Evolutionary conservation across 2,797 vertebrate species (phyloP).

Genomic region (Columba guinea): DNA sequence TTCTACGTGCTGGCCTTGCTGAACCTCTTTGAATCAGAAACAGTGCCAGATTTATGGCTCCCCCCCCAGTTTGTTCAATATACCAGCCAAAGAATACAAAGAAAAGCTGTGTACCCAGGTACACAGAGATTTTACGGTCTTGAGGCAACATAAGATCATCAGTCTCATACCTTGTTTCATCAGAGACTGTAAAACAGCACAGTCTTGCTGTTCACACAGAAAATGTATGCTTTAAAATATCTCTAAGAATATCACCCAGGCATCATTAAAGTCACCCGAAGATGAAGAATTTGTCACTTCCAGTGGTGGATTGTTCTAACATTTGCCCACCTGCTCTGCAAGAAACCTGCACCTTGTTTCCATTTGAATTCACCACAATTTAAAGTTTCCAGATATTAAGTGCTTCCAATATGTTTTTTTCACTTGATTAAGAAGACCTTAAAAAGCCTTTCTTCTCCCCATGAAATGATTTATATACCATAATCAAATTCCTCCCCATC

Average conservation of each 20-base stretch:
- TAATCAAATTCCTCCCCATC: conserved; percentile 30
- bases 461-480: conserved; percentile 25
- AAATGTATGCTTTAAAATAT: not conserved
- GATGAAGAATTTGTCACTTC: not conserved
- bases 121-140: conserved; percentile 12
- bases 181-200: not conserved
- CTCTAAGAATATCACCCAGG: not conserved
- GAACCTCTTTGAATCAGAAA: not conserved
- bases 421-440: conserved; percentile 40
- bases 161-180: not conserved
- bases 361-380: not conserved
- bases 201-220: not conserved
- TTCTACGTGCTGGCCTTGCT: not conserved
- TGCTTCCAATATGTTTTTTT: not conserved
- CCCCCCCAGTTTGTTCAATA: not conserved
- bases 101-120: not conserved
- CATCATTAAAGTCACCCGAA: not conserved
- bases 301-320: not conserved
- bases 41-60: not conserved
- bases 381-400: conserved; percentile 21
- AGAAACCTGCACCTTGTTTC: not conserved
- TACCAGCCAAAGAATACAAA: not conserved
- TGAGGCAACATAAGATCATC: not conserved
- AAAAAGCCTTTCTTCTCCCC: conserved; percentile 17
- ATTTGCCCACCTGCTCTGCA: not conserved